phyloP scores from a whole-genome alignment of 2,113 vertebrate genomes.

The Scopus umbretta region DNA sequence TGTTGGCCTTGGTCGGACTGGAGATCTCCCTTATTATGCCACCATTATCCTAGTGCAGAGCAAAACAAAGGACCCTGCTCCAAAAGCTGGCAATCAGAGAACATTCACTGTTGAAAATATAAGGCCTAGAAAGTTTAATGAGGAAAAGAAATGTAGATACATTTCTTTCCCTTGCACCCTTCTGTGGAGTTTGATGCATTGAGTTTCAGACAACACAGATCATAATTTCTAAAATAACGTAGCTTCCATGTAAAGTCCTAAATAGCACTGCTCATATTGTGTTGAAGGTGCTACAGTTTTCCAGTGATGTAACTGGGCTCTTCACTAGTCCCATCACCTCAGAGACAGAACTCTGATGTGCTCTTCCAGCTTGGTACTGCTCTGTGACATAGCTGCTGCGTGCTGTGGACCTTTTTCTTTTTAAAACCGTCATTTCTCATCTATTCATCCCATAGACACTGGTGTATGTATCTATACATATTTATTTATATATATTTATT shows the following conservation, averaged over 20 bases:
- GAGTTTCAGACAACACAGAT: background rate
- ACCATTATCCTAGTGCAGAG: background rate
- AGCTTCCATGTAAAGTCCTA: background rate
- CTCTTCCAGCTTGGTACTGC: background rate
- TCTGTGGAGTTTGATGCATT: background rate
- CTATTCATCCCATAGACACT: background rate
- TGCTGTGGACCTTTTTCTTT: background rate
- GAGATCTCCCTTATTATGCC: background rate
- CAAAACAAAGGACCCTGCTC: background rate
- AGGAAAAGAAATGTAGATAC: background rate
- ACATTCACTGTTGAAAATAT: background rate
- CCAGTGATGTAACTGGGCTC: background rate
- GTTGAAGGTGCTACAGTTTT: background rate
- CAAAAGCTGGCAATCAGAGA: background rate
- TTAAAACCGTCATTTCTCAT: background rate
- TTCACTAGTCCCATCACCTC: background rate
- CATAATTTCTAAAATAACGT: fast-evolving
- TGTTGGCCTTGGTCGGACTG: background rate
- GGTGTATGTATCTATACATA: background rate
- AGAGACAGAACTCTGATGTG: background rate
- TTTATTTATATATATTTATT: background rate
- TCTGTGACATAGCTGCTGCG: background rate
- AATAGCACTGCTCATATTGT: background rate
- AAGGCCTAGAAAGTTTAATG: background rate
- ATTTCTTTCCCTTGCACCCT: background rate